Evolutionary conservation across 92 coral and sea anemone genomes (phyloP).

Genomic region (Parazoanthus darwini): DNA sequence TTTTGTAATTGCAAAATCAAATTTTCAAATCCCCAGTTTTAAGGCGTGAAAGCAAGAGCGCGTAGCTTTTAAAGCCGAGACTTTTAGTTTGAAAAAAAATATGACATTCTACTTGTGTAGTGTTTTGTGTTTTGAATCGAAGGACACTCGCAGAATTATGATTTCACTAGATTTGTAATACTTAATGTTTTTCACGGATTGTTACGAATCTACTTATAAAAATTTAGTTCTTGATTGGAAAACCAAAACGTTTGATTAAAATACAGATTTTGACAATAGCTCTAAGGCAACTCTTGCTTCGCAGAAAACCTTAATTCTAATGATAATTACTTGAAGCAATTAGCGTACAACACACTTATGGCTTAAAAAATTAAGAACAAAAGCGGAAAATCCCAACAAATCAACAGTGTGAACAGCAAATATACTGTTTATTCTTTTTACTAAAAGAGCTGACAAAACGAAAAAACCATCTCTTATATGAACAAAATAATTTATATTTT

Average conservation of each 20-base stretch:
- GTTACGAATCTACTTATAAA: background rate
- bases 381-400: no score
- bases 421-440: no score
- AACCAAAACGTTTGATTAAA: background rate
- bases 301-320: background rate
- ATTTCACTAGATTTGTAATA: background rate
- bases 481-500: no score
- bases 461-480: no score
- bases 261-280: background rate
- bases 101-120: background rate
- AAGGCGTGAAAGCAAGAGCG: no score
- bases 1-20: no score
- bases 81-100: no score
- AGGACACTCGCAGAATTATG: background rate
- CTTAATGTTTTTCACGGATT: background rate
- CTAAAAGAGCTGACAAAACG: no score
- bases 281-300: background rate
- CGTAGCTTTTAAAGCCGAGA: no score
- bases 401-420: no score
- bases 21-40: no score
- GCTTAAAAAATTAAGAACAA: no score
- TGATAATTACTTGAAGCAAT: background rate
- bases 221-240: background rate
- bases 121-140: background rate
- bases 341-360: background rate